Evolutionary conservation across 2,888 invertebrate genomes (phyloP), one percentile per base, ranked within the genome.

Genomic region (Oligia latruncula): DNA sequence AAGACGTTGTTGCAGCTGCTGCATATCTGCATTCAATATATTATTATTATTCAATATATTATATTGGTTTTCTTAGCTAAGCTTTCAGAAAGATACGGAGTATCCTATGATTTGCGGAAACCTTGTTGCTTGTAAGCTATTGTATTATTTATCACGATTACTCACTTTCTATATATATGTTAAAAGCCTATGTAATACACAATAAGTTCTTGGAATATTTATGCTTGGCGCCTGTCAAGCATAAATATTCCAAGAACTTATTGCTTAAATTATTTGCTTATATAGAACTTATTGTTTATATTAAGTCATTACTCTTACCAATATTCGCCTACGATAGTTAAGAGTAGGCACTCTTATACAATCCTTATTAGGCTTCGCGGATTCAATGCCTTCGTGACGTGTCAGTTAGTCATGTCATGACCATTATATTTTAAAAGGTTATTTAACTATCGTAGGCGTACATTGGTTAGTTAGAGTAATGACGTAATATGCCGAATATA

Each of bases 351-450:
- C 90, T 83, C 78, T 74, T 79, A 77, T 73, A 65, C 81, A 68
- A 74, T 75, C 89, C 89, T 78, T 89, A 90, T 88, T 81, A 49
- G 87, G 87, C 40, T 46, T 70, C 85, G 86, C 81, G 72, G 73
- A 80, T 83, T 87, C 83, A 81, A 81, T 78, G 83, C 66, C 79
- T 87, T 66, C 73, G 68, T 86, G 88, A 84, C 80, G 85, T 81
- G 84, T 74, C 68, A 78, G 84, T 91, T 88, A 91, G 82, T 91
- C 89, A 91, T 84, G 82, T 29, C 89, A 91, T 84, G 82, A 81
- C 67, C 74, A 84, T 83, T 85, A 82, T 29, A 29, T 29, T 85
- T 85, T 73, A 74, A 86, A 86, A 87, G 80, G 84, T 85, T 86
- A 72, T 80, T 78, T 78, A 72, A 74, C 71, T 78, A 67, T 72